Evolutionary conservation across 2,797 vertebrate genomes (phyloP).

Genomic region (Chelmon rostratus): DNA sequence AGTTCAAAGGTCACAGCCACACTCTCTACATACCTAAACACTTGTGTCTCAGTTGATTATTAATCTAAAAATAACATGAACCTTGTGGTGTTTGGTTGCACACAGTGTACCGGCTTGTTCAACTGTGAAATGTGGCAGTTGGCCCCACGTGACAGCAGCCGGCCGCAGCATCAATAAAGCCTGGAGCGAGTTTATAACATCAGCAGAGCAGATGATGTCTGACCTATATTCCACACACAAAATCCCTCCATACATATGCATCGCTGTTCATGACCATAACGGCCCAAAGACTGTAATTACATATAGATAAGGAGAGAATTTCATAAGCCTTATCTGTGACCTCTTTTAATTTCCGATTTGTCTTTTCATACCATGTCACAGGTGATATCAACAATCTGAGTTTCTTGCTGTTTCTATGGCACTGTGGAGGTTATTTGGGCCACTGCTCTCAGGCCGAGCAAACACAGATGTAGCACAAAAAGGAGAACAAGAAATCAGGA

Average conservation of each 20-base stretch:
- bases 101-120: constrained; percentile 31
- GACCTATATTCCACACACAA: constrained; percentile 56
- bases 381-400: too few relatives aligned
- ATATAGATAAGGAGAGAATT: constrained; percentile 34
- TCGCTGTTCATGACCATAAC: background rate
- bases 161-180: constrained; percentile 56
- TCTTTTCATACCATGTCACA: background rate
- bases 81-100: constrained; percentile 2
- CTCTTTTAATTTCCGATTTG: constrained; percentile 29
- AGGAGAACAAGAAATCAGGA: background rate
- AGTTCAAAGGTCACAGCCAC: constrained; percentile 10
- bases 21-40: background rate
- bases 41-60: background rate
- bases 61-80: constrained; percentile 28
- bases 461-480: background rate
- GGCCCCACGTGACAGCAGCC: constrained; percentile 26
- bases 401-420: background rate
- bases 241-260: constrained; percentile 6
- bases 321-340: constrained; percentile 45
- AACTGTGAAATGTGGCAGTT: constrained; percentile 51
- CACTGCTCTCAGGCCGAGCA: background rate
- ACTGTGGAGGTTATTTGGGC: background rate
- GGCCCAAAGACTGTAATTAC: background rate
- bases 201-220: constrained; percentile 57
- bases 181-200: constrained; percentile 41